Conservation (phyloP, 2,113 vertebrate species). For the Coryphaenoides rupestris region DNA sequence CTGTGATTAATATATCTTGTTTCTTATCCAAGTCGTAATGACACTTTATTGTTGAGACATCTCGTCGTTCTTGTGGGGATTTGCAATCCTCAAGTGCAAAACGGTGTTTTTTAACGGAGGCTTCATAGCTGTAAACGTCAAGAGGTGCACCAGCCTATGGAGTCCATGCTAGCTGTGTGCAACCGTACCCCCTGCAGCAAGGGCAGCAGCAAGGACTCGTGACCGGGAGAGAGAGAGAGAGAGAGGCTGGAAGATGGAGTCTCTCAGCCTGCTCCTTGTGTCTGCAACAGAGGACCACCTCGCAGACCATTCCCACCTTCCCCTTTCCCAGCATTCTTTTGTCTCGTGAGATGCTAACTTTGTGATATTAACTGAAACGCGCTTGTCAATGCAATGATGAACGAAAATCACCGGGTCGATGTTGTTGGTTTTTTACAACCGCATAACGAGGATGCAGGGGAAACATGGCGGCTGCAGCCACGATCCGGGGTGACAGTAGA, state of each 20-base stretch:
- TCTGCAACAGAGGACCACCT: no score
- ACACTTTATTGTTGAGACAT: not conserved
- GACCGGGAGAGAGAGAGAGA: not conserved
- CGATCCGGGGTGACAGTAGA: no score
- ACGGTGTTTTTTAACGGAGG: no score
- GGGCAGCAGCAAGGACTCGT: not conserved
- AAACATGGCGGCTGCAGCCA: not conserved
- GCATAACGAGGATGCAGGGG: not conserved
- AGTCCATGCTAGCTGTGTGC: not conserved
- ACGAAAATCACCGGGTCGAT: not conserved
- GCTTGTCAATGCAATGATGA: not conserved
- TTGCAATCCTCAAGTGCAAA: no score
- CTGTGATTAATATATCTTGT: constrained; percentile 5
- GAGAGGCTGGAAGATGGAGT: not conserved
- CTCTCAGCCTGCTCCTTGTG: not conserved
- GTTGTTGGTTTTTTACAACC: no score
- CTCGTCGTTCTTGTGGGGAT: no score
- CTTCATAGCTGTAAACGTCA: no score
- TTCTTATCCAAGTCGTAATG: not conserved
- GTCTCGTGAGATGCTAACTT: not conserved
- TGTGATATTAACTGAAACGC: not conserved
- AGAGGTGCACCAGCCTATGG: not conserved
- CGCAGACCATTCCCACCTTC: no score
- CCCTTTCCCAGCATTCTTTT: not conserved
- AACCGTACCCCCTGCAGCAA: not conserved